Percentiles rank a stretch among this genome's conserved stretches.
These are phyloP conservation scores for Platysteira castanea DNA, from an alignment of 2,113 vertebrate genomes.

Conservation along the genomic window DNA sequence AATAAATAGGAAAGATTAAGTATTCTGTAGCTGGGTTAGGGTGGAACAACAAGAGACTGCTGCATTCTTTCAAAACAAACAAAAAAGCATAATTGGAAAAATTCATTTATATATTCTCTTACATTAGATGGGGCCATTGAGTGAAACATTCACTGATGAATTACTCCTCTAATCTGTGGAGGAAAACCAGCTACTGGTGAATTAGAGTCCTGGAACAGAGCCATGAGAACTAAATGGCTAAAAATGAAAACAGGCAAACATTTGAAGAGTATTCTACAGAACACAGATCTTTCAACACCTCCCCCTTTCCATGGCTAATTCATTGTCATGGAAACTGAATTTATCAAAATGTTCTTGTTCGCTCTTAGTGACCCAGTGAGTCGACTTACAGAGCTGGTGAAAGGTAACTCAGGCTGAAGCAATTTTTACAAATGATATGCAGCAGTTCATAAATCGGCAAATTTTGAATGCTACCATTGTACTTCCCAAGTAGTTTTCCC, in stretches of 20 bases:
- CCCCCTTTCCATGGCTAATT: conserved; percentile 74
- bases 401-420: conserved; percentile 69
- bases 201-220: conserved; percentile 76
- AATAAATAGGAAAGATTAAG: conserved; percentile 61
- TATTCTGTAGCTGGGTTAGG: conserved; percentile 18
- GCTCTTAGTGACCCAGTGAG: conserved; percentile 74
- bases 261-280: conserved; percentile 73
- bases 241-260: conserved; percentile 79
- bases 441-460: conserved; percentile 63
- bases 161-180: conserved; percentile 76
- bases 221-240: conserved; percentile 78
- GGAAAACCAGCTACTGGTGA: conserved; percentile 74
- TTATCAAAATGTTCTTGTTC: conserved; percentile 78
- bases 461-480: conserved; percentile 69
- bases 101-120: conserved; percentile 72
- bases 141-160: conserved; percentile 78
- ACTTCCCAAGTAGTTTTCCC: conserved; percentile 36
- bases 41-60: conserved; percentile 10
- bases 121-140: conserved; percentile 69
- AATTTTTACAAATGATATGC: conserved; percentile 71
- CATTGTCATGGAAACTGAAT: conserved; percentile 82
- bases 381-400: conserved; percentile 67
- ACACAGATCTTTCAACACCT: conserved; percentile 73
- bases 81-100: conserved; percentile 70
- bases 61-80: conserved; percentile 65